phyloP scores from a whole-genome alignment of 37 sponge, comb jelly and placozoan species.

The Bolinopsis microptera region DNA sequence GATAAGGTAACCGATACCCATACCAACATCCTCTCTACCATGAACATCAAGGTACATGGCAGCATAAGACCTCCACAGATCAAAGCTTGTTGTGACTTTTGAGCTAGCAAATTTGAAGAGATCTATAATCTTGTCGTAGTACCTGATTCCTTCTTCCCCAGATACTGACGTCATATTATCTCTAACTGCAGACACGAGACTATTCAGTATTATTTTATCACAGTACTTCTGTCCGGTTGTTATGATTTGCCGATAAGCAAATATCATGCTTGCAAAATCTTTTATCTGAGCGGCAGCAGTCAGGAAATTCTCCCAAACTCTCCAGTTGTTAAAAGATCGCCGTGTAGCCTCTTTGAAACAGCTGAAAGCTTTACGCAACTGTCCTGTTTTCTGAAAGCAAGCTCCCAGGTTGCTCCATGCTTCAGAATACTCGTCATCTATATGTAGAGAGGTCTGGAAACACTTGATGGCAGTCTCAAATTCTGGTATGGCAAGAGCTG shows the following conservation, averaged over 20 bases:
- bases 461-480: constrained; percentile 72
- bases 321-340: constrained; percentile 84
- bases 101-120: constrained; percentile 61
- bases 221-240: neutral
- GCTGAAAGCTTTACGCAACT: constrained; percentile 75
- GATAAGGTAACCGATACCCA: constrained; percentile 60
- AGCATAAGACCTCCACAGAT: constrained; percentile 50
- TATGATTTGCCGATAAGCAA: neutral
- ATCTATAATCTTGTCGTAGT: neutral
- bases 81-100: neutral
- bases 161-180: constrained; percentile 6
- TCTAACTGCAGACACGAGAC: constrained; percentile 28
- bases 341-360: constrained; percentile 78
- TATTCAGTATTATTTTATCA: neutral
- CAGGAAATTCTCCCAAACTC: constrained; percentile 92
- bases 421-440: constrained; percentile 76
- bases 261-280: neutral
- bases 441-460: constrained; percentile 73
- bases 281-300: constrained; percentile 31
- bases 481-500: constrained; percentile 74
- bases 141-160: neutral
- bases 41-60: neutral
- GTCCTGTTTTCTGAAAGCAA: constrained; percentile 72
- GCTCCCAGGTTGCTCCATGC: constrained; percentile 92
- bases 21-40: neutral